Base-by-base conservation (phyloP, 2,113 vertebrate genomes). In the Nerophis lumbriciformis region DNA sequence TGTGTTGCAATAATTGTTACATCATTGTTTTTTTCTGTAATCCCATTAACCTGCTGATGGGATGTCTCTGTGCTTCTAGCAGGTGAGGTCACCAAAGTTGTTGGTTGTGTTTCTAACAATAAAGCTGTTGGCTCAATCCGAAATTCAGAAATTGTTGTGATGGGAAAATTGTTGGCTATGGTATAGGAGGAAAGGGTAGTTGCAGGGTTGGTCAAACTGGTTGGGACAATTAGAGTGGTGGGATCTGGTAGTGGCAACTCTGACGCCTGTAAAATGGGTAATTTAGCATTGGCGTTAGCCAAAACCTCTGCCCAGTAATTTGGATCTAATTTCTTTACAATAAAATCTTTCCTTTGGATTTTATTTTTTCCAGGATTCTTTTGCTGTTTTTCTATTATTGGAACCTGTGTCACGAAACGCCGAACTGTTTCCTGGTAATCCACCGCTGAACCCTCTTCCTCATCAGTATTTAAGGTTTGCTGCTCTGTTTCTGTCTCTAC, bases 311-410 rank as follows among this genome's bases (percentile, higher is more conserved):
- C 85, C 89, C 89, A 90, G 36, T 72, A 83, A 61, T 79, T 83
- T n/a, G 87, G 89, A 78, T 89, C 85, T 61, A 91, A 53, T 58
- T 88, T 84, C 62, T 92, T 90, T 7, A 88, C 76, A 21, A 86
- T 86, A 74, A 81, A 62, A 53, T 89, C 84, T 75, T 87, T 89
- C 0, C 76, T 54, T 63, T 63, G 76, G 35, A 66, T 77, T 21
- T 65, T 80, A 71, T 84, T 89, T 6, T 61, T 56, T 16, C 75
- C 72, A 3, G 73, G 55, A 36, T 74, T 73, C 39, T 61, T 83
- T 59, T 80, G 72, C 53, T 69, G 79, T 57, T 52, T 77, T 51
- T 48, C 57, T 2, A 63, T 58, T 19, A 77, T 79, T 4, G 88
- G 85, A 9, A 83, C 66, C 62, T 76, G 67, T 1, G 86, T 88